Evolutionary conservation across 1,140 invertebrate species (phyloP), one percentile per base, ranked within the genome.

Genomic region (Bombus vancouverensis): DNA sequence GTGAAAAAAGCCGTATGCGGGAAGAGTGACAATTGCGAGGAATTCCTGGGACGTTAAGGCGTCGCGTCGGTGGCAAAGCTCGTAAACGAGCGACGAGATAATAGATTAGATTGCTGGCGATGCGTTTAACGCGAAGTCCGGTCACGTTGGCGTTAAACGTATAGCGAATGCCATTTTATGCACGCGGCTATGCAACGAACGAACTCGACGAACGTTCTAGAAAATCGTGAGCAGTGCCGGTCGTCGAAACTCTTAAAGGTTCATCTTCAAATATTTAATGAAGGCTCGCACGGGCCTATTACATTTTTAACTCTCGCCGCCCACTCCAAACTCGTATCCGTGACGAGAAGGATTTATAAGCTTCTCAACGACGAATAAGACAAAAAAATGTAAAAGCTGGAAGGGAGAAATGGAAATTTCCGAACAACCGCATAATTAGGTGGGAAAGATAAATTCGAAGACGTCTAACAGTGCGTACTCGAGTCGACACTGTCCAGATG

Each of bases 211-310:
- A 62, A 42, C 70, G 47, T 73, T 32, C 15, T 25, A 42, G 65
- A 84, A 78, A 81, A 82, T 78, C 37, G 71, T 77, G 70, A 81
- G 47, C 34, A n/a, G 18, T 37, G 53, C 70, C 25, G 47, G 47
- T 22, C 70, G 39, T 78, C 65, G 74, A 47, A 42, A n/a, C 81
- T 85, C 74, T 86, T 89, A 81, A 87, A 91, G 77, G 87, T 73
- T 90, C 77, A 34, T 82, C 68, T 62, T 90, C 22, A 80, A 89
- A 91, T 84, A 92, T 91, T 91, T 85, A 91, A 87, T 47, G 66
- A 32, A 66, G 39, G 34, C 75, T 73, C 47, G 72, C 74, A 59
- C 47, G 15, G 57, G 86, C 87, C 88, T 88, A 92, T 91, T 91
- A 83, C 81, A 89, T 91, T 87, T 92, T 91, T 89, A 88, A 91